Evolutionary conservation across 2,888 invertebrate genomes (phyloP).

Genomic region (Tetranychus truncatus): DNA sequence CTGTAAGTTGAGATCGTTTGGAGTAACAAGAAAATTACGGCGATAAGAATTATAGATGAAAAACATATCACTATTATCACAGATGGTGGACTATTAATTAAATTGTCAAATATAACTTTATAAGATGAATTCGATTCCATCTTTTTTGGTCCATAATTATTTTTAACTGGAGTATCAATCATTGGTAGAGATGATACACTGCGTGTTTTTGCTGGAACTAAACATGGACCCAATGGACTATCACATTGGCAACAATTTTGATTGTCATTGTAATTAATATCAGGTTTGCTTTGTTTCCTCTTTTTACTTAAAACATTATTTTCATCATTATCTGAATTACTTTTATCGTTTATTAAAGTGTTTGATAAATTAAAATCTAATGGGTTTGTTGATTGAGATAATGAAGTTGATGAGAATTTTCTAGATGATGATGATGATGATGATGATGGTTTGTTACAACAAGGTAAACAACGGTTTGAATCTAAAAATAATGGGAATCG

Average conservation of each 20-base stretch:
- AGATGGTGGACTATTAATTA: not conserved
- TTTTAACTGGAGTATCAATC: too few relatives aligned
- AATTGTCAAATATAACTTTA: not conserved
- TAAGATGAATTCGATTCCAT: not conserved
- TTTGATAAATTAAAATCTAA: not conserved
- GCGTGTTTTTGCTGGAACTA: not conserved
- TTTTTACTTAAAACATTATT: not conserved
- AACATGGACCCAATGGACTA: conserved; percentile 3
- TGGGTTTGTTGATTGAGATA: not conserved
- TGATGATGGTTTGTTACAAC: conserved; percentile 12
- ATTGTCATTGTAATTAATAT: not conserved
- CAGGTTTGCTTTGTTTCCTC: not conserved
- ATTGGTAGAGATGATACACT: not conserved
- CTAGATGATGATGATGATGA: not conserved
- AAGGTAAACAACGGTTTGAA: conserved; percentile 21
- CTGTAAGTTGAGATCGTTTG: not conserved
- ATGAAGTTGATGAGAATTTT: not conserved
- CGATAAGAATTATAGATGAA: not conserved
- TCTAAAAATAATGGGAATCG: conserved; percentile 17
- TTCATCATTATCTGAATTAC: not conserved
- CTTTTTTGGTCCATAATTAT: not conserved
- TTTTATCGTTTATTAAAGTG: not conserved
- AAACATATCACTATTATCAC: conserved; percentile 1
- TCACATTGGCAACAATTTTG: not conserved
- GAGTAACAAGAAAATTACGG: not conserved